Base-by-base conservation (phyloP, 2,797 vertebrate genomes). In the Myripristis murdjan region DNA sequence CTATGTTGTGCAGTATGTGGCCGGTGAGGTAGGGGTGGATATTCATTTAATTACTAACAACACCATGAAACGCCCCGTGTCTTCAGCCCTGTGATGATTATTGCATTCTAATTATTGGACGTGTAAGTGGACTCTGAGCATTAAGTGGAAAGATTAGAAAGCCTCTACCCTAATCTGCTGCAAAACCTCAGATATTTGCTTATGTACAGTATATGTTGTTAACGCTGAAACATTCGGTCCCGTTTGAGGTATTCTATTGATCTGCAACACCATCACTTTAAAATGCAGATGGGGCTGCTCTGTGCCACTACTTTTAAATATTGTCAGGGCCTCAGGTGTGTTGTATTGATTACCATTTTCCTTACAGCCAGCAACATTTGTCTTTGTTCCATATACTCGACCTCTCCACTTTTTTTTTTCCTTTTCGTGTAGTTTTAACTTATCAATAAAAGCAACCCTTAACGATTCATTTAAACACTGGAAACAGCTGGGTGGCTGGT, bases 211-310 rank as follows among this genome's bases (percentile, higher is more conserved):
- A n/a, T n/a, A n/a, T 69, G 35, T 24, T 67, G 43, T 66, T 51
- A 33, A 47, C 75, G 64, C 46, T 44, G 64, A 41, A 31, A 31
- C 14, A 2, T 22, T 57, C 7, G 22, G 16, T 70, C 67, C 68
- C 61, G 55, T 41, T 48, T 16, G 7, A 65, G 23, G 63, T 63
- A 26, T 70, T 79, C 5, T 0, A 77, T 74, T 73, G 79, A 85
- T 86, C 61, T 4, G 4, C 49, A 24, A 73, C 65, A 75, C 55
- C 66, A 49, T 77, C 48, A 23, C 48, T 70, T 78, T 70, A 75
- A 75, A 83, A 85, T 81, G 78, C 81, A 86, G 70, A 73, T 81
- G 59, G 54, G 64, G 68, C 70, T 78, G 77, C 87, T 82, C 26
- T 77, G 22, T 62, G 60, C 48, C 52, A 48, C 68, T 60, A 7